Evolutionary conservation across 2,113 vertebrate genomes (phyloP), one percentile per base, ranked within the genome.

Genomic region (Xiphorhynchus elegans): DNA sequence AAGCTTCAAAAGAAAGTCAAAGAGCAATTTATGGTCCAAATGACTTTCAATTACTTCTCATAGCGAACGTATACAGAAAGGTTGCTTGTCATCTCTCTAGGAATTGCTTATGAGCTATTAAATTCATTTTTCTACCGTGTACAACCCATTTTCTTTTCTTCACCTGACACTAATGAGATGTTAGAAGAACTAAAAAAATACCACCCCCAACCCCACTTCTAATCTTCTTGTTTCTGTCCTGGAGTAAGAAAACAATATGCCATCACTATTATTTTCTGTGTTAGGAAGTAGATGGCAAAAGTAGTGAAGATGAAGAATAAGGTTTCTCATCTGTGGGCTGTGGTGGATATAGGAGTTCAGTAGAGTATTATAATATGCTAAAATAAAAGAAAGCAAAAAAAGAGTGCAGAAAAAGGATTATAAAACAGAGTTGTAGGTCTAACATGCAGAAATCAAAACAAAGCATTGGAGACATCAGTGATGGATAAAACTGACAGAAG

Each of bases 1-100:
- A 47, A 87, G 31, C 31, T 89, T 87, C 66, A 82, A 87, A 93
- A 87, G 74, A 80, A 85, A 91, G 84, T 84, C 81, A 91, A 93
- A 58, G 58, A 91, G 21, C 49, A 82, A 93, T 94, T 87, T 94
- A 87, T 44, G 66, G 44, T 29, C 64, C 49, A 89, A 78, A 91
- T 84, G 31, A n/a, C 66, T 78, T 84, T 39, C 74, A 87, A 87
- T 93, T 75, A 68, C 70, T 84, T 91, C 73, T 93, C 17, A 37
- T 84, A 91, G 68, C 46, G 64, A 77, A 72, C 56, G 40, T 6
- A n/a, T 72, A 37, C 42, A 63, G 60, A 77, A 46, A 78, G 20
- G 64, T 55, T 87, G 23, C 44, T 78, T 94, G 77, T 70, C 95
- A 94, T 55, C 23, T 87, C 28, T 19, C 33, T 53, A 78, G 81